Conservation (phyloP, 2,113 vertebrate species). For the Thamnaconus septentrionalis region DNA sequence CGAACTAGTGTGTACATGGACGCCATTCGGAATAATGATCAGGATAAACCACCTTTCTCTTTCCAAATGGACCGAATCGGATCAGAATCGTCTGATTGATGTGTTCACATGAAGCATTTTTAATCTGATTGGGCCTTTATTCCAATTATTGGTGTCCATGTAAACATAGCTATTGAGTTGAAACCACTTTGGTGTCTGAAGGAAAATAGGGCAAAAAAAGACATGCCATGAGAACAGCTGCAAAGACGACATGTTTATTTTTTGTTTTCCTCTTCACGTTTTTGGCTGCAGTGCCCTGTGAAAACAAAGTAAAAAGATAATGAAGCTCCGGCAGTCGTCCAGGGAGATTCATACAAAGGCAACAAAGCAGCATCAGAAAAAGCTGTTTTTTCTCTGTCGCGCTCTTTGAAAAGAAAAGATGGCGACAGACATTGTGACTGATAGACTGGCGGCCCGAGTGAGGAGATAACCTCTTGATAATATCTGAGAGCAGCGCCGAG, state of each 20-base stretch:
- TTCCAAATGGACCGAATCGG: not conserved
- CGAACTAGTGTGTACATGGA: too few species aligned
- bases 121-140: too few species aligned
- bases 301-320: constrained; percentile 24
- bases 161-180: not conserved
- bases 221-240: not conserved
- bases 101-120: constrained; percentile 3
- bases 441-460: constrained; percentile 50
- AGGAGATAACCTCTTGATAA: constrained; percentile 74
- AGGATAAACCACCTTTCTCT: constrained; percentile 48
- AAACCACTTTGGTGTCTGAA: too few species aligned
- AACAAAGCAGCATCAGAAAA: constrained; percentile 33
- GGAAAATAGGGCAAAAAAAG: too few species aligned
- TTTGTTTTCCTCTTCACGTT: constrained; percentile 40
- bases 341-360: constrained; percentile 50
- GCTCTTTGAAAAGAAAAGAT: constrained; percentile 58
- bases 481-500: constrained; percentile 60
- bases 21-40: constrained; percentile 59
- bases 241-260: constrained; percentile 35
- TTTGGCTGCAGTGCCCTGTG: constrained; percentile 1
- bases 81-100: constrained; percentile 19
- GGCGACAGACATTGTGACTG: constrained; percentile 48
- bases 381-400: constrained; percentile 29
- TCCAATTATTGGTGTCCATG: too few species aligned
- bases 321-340: constrained; percentile 19